Base-by-base conservation (phyloP, 2,888 invertebrate species). In the Cantharis nigra region DNA sequence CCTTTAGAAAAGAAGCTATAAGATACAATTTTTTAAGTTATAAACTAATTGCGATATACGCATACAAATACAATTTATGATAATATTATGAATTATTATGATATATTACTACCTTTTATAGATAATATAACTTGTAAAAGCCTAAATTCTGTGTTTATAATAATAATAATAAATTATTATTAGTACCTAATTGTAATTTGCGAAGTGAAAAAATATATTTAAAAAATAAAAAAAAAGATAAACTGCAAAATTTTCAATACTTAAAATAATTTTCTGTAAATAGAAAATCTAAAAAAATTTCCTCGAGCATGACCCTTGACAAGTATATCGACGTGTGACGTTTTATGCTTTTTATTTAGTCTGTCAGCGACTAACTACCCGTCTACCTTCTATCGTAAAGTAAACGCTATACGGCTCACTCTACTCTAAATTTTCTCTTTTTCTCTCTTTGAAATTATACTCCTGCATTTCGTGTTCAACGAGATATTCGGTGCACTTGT, bases 401-500 rank as follows among this genome's bases (percentile, higher is more conserved):
- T 23, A 67, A 67, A 67, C 26, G 20, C 23, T 67, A 11, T 26
- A 26, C 26, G 9, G 23, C 13, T 67, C 65, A 26, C 13, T 23
- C 23, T 67, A 10, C 23, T 67, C 65, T 18, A 11, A 33, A 72
- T 30, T 72, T 65, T 18, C 33, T 33, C 28, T 18, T 71, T 71
- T 26, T n/a, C 63, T 14, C 14, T 23, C 64, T 72, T 72, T 67
- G 65, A 64, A 23, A 67, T 20, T 28, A 18, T 33, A 28, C 14
- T 16, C 28, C 63, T 72, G 72, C 64, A 72, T 33, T 72, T 72
- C 65, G 33, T 28, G 65, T 72, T 72, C 16, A 72, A 72, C 30
- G 63, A 30, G 63, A 72, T 65, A 65, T 65, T n/a, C 67, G 13
- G 67, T 72, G 72, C 72, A 72, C 28, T 72, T 72, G 64, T 72